These are phyloP conservation scores for Epirrhoe alternata DNA, from an alignment of 2,888 invertebrate species.

Conservation along the genomic window DNA sequence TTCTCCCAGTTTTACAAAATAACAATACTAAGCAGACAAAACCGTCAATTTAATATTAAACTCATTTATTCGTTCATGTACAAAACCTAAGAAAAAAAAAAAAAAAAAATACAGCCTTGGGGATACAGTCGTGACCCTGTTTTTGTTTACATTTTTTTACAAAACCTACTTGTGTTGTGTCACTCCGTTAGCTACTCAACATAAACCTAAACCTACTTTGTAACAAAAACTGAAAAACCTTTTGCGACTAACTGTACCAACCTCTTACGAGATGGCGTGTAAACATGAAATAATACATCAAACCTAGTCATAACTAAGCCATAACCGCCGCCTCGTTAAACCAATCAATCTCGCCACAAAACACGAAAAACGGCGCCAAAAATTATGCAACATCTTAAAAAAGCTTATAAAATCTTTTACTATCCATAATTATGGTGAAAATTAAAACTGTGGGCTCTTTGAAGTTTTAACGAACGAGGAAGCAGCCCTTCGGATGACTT, in stretches of 20 bases:
- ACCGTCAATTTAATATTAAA: no score
- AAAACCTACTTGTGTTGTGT: no score
- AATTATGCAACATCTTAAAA: conserved; percentile 48
- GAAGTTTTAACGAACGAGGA: conserved; percentile 68
- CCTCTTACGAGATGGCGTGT: background rate
- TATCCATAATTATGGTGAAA: conserved; percentile 66
- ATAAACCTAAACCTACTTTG: no score
- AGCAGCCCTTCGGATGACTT: conserved; percentile 49
- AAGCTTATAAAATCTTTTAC: conserved; percentile 52
- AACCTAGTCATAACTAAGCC: conserved; percentile 19
- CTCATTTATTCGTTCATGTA: no score
- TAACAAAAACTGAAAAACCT: no score
- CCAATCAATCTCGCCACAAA: conserved; percentile 30
- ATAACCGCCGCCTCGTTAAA: conserved; percentile 35
- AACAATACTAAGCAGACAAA: no score
- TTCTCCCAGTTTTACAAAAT: no score
- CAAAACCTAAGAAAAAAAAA: no score
- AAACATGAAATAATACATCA: conserved; percentile 1
- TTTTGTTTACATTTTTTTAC: no score
- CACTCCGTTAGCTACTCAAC: no score
- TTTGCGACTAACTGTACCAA: background rate
- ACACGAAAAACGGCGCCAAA: conserved; percentile 39
- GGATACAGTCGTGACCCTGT: no score
- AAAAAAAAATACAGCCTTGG: no score
- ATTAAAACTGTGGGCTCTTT: conserved; percentile 66